Percentiles rank a stretch among this genome's conserved stretches.
These are phyloP conservation scores for Centropus unirufus DNA, from an alignment of 2,113 vertebrate species.

Conservation along the genomic window DNA sequence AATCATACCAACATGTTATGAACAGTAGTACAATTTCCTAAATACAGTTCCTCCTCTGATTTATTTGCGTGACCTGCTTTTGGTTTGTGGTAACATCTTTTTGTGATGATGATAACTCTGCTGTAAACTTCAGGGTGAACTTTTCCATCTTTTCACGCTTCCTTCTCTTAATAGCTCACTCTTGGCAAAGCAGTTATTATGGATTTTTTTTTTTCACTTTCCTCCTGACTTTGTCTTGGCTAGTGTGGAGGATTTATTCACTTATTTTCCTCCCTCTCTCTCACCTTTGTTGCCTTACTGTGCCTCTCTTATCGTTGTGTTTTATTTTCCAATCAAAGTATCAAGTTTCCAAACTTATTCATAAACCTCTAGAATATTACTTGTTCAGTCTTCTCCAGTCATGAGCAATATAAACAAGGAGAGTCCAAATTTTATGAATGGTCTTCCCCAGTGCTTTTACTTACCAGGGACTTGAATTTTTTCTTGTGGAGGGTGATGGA, in stretches of 20 bases:
- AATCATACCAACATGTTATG: neutral
- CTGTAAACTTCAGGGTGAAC: neutral
- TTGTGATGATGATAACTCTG: neutral
- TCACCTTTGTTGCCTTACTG: neutral
- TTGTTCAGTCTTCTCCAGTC: neutral
- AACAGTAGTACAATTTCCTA: neutral
- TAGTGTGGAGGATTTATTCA: neutral
- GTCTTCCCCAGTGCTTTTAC: neutral
- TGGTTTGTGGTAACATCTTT: neutral
- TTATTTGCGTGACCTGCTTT: neutral
- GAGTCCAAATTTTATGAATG: neutral
- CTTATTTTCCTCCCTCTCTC: neutral
- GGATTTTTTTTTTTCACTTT: neutral
- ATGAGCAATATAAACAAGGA: neutral
- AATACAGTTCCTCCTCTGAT: neutral
- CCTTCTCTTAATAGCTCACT: neutral
- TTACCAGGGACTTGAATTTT: neutral
- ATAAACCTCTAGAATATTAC: neutral
- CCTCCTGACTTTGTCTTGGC: neutral
- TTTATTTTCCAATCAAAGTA: neutral
- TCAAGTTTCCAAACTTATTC: neutral
- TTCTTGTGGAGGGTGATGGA: neutral
- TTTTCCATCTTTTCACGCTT: neutral
- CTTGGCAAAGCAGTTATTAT: neutral
- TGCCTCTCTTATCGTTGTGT: slow-evolving; percentile 14